Base-by-base conservation (phyloP, 1,140 invertebrate genomes). In the Drosophila busckii region DNA sequence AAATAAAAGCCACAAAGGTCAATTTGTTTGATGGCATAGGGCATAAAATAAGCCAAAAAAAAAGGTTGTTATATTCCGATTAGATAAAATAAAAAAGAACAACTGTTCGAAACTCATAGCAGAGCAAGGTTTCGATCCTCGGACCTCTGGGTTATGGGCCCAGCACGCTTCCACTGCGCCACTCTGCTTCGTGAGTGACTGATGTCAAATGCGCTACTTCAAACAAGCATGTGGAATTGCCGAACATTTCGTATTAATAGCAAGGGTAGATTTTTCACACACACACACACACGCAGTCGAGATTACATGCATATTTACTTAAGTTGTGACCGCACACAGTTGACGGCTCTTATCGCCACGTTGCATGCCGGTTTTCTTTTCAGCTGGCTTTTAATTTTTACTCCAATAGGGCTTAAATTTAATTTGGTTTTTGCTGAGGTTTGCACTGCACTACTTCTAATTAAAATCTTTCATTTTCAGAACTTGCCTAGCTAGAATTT, bases 91-190 rank as follows among this genome's bases (percentile, higher is more conserved):
- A 9, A 41, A 49, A 38, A 45, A 62, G 23, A 42, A 63, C 37
- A 1, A 42, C 5, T 40, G 17, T 9, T 12, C 2, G 2, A 2
- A 3, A 2, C 6, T 10, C 13, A 16, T 94, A 95, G 93, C 93
- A 95, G 93, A 94, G 91, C 93, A 93, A 94, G 92, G 93, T 95
- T 95, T 95, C 94, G 94, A 96, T 95, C 94, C 92, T 94, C 94
- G 93, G 94, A 96, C 95, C 95, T 96, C 95, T 96, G 95, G 94
- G 95, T 96, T 97, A 96, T 96, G 94, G 94, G 95, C 94, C 95
- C 95, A 96, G 94, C 94, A 95, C 95, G 94, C 94, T 96, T 95
- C 95, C 94, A 94, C 94, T 96, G 94, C 94, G 94, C 95, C 95
- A 96, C 94, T 95, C 94, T 96, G 95, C 92, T 93, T 63, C 52